Percentiles rank a stretch among this genome's conserved stretches.
Evolutionary conservation across 2,888 invertebrate genomes (phyloP).

Genomic region (Euproctis similis): DNA sequence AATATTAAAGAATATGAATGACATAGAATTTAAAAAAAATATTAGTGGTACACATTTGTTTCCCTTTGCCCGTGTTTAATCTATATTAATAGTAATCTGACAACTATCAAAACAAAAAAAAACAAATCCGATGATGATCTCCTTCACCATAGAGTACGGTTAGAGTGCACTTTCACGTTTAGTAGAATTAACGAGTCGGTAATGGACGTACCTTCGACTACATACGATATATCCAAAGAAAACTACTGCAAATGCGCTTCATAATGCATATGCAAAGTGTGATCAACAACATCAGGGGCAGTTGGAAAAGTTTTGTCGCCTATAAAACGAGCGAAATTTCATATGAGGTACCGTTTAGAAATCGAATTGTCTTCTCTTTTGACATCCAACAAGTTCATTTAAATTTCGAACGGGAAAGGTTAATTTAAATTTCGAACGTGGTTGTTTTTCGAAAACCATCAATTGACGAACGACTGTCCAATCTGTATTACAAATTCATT

Average conservation of each 20-base stretch:
- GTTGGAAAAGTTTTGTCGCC: slow-evolving; percentile 75
- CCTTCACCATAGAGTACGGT: slow-evolving; percentile 54
- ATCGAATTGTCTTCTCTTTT: slow-evolving; percentile 17
- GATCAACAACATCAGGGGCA: slow-evolving; percentile 77
- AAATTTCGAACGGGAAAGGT: too few relatives aligned
- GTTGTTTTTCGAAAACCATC: too few relatives aligned
- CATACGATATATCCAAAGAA: slow-evolving; percentile 77
- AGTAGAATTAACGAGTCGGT: slow-evolving; percentile 61
- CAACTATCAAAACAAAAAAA: slow-evolving; percentile 15
- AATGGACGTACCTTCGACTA: slow-evolving; percentile 76
- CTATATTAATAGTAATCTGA: slow-evolving; percentile 6
- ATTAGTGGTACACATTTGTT: slow-evolving; percentile 14
- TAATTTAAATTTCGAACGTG: too few relatives aligned
- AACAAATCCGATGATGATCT: slow-evolving; percentile 19
- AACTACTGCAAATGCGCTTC: slow-evolving; percentile 78
- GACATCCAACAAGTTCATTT: slow-evolving; percentile 21
- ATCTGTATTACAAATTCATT: slow-evolving; percentile 21
- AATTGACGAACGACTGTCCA: too few relatives aligned
- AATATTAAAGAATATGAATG: slow-evolving; percentile 6
- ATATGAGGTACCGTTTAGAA: slow-evolving; percentile 45
- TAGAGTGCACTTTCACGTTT: slow-evolving; percentile 57
- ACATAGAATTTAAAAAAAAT: not conserved
- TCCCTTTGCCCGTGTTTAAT: slow-evolving; percentile 15
- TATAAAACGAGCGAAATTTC: slow-evolving; percentile 73
- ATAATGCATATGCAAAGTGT: slow-evolving; percentile 78